These are phyloP conservation scores for Enteromius mattozi DNA, from an alignment of 2,797 vertebrate genomes.

Conservation along the genomic window DNA sequence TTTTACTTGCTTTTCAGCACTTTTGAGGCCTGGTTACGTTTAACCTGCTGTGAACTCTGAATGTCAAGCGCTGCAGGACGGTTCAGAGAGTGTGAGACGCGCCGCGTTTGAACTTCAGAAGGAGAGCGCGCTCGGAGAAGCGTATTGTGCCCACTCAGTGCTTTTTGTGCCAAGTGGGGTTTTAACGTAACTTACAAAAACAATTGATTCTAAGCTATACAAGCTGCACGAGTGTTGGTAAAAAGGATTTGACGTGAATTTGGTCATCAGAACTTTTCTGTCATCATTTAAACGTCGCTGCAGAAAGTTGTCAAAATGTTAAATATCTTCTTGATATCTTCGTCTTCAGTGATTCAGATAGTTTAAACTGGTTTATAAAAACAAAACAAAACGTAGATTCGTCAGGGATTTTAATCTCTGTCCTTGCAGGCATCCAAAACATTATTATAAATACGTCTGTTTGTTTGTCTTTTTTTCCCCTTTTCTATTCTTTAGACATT, in stretches of 20 bases:
- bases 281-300: neutral
- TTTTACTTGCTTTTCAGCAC: constrained; percentile 55
- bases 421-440: neutral
- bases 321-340: neutral
- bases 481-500: neutral
- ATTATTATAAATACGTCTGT: neutral
- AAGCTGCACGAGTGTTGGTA: neutral
- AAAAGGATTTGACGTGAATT: neutral
- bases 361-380: neutral
- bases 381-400: neutral
- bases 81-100: neutral
- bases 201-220: neutral
- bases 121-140: neutral
- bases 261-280: neutral
- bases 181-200: neutral
- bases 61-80: constrained; percentile 8
- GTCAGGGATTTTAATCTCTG: neutral
- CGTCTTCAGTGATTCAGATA: neutral
- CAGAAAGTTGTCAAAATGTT: neutral
- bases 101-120: constrained; percentile 30
- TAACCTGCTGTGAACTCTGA: constrained; percentile 17
- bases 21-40: constrained; percentile 42
- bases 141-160: neutral
- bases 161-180: neutral
- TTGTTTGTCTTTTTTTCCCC: no score